Evolutionary conservation across 1,140 invertebrate species (phyloP), one percentile per base, ranked within the genome.

Genomic region (Rhopalosiphum padi): DNA sequence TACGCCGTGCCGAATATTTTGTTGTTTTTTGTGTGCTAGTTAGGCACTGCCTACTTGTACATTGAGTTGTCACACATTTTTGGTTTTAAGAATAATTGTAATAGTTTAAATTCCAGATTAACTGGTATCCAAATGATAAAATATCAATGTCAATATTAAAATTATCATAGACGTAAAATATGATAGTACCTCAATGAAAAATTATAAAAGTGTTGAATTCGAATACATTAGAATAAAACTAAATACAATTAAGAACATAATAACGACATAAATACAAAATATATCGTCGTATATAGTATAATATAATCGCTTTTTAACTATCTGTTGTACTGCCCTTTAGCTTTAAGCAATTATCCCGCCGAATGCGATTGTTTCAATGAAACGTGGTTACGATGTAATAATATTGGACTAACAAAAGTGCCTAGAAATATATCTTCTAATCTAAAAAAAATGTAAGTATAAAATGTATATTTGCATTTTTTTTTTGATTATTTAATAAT

Each of bases 401-500:
- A 55, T 41, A n/a, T n/a, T 5, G 82, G 51, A 55, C 77, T 93
- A 4, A 53, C 25, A 4, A 55, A 53, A 93, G 91, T 93, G 5
- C 91, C 91, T 1, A 25, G 23, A 86, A 51, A 86, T n/a, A 35
- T 93, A 86, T 86, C 91, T 8, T 41, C 23, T 15, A 93, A 93
- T 51, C 23, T 93, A 55, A 35, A 30, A 37, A 35, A 25, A 37
- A 93, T 93, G 91, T 93, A 43, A 93, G 68, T 83, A 92, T 51
- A 51, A 51, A 41, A 41, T 41, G 41, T 41, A 41, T 41, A 41
- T 2, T 41, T 41, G 41, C 41, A 41, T 41, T 41, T 3, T 41
- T 3, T 41, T 41, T 41, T 41, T 2, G 41, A 41, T 41, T 41
- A 46, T 46, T 46, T 9, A 82, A 37, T 37, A 22, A 51, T 35